These are phyloP conservation scores for Spisula subtruncata DNA, from an alignment of 2,888 invertebrate species.

Conservation along the genomic window DNA sequence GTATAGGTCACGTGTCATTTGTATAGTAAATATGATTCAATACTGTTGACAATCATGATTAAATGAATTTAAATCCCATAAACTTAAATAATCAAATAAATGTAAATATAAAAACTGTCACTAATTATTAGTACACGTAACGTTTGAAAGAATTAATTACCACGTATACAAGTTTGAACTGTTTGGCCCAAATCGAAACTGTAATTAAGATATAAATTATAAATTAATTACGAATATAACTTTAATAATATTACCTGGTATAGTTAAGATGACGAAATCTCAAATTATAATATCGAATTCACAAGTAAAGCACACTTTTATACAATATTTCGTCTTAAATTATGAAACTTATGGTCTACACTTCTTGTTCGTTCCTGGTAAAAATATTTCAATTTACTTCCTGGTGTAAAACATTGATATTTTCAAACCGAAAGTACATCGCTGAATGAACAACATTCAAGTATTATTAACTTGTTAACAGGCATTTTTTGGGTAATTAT, in stretches of 20 bases:
- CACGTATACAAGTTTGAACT: background rate
- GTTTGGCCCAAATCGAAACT: background rate
- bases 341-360: background rate
- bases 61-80: no score
- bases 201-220: background rate
- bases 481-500: no score
- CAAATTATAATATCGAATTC: background rate
- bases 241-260: background rate
- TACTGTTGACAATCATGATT: no score
- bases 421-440: no score
- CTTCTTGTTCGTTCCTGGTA: background rate
- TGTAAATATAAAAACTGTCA: no score
- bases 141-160: background rate
- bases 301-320: background rate
- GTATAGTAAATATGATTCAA: no score
- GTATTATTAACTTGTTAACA: no score
- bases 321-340: background rate
- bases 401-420: background rate
- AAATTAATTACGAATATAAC: background rate
- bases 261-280: background rate
- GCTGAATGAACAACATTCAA: no score
- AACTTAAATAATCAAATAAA: no score
- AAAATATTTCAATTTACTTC: background rate
- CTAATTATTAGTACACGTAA: no score
- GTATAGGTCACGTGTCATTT: no score